Conservation (phyloP, 2,113 vertebrate genomes). For the Lichenostomus cassidix region DNA sequence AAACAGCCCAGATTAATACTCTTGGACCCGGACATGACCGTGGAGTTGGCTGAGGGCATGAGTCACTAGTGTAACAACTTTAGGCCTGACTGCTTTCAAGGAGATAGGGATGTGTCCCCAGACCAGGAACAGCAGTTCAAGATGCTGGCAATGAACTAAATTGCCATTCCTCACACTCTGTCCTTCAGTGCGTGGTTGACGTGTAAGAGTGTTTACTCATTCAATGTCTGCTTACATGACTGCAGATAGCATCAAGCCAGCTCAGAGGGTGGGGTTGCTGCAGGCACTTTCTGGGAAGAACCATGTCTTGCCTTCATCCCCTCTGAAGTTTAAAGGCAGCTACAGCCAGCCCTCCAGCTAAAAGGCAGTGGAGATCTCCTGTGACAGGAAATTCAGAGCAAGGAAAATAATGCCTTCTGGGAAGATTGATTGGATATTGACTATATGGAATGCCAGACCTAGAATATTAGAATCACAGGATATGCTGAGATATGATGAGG, state of each 20-base stretch:
- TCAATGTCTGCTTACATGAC: not conserved
- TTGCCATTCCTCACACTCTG: not conserved
- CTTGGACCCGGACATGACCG: not conserved
- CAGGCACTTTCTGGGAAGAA: not conserved
- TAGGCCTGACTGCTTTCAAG: not conserved
- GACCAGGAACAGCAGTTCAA: not conserved
- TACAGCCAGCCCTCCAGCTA: not conserved
- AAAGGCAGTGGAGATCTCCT: not conserved
- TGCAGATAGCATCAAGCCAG: slow-evolving; percentile 10
- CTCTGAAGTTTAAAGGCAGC: slow-evolving; percentile 18
- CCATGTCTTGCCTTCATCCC: not conserved
- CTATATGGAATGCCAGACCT: not conserved
- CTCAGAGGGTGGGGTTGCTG: not conserved
- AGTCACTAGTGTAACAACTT: not conserved
- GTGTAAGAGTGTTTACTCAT: not conserved
- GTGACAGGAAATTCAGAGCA: not conserved
- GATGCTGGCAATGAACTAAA: not conserved
- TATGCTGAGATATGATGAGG: not conserved
- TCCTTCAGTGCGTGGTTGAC: not conserved
- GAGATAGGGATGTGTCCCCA: not conserved
- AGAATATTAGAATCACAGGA: not conserved
- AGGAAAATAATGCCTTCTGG: not conserved
- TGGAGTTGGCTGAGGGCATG: not conserved
- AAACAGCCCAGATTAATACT: not conserved
- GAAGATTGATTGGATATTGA: not conserved